These are phyloP conservation scores for Spermophilus dauricus DNA, from an alignment of 2,113 vertebrate species.

Conservation along the genomic window DNA sequence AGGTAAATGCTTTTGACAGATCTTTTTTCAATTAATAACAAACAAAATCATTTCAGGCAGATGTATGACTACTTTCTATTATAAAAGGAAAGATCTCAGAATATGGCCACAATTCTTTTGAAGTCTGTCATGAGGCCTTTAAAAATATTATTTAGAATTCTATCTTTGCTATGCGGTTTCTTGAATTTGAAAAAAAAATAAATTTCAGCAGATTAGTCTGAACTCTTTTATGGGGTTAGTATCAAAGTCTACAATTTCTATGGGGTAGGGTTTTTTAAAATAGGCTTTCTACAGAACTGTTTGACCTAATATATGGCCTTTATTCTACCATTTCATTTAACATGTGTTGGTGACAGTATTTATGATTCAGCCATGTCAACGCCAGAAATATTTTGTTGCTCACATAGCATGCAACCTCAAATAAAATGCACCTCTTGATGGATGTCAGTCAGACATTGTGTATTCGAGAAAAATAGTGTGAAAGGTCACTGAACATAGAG, in stretches of 20 bases:
- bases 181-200: neutral
- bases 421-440: conserved; percentile 60
- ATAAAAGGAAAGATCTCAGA: conserved; percentile 37
- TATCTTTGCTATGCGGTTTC: neutral
- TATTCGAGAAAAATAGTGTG: neutral
- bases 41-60: neutral
- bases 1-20: neutral
- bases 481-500: conserved; percentile 68
- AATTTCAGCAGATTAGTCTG: neutral
- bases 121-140: neutral
- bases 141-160: conserved; percentile 29
- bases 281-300: conserved; percentile 19
- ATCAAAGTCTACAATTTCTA: conserved; percentile 57
- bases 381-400: conserved; percentile 66
- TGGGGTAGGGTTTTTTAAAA: neutral
- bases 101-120: neutral
- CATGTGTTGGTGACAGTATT: conserved; percentile 64
- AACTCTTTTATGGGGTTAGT: conserved; percentile 24
- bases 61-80: neutral
- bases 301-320: conserved; percentile 62
- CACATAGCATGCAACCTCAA: neutral
- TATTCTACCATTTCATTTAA: conserved; percentile 67
- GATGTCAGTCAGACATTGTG: conserved; percentile 58
- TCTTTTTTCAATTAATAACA: conserved; percentile 51
- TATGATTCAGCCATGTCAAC: conserved; percentile 60